Evolutionary conservation across 2,113 vertebrate species (phyloP), one percentile per base, ranked within the genome.

Genomic region (Puffinus mauretanicus): DNA sequence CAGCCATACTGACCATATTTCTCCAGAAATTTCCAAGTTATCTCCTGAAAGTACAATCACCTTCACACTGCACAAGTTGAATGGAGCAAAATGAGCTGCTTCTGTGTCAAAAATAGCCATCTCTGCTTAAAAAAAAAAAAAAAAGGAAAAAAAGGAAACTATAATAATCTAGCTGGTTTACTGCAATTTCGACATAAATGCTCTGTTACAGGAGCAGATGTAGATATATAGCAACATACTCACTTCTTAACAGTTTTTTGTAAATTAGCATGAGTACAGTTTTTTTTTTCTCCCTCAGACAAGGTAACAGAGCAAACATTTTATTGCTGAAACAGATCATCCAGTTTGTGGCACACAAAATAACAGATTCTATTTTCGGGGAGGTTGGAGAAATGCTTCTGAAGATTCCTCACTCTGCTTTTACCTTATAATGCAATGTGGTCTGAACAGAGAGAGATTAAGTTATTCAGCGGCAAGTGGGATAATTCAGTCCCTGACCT

Each of bases 341-440:
- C 70, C 84, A 94, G 89, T 93, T 96, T 90, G 61, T 77, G 57
- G 38, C 85, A 58, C 2, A 26, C 70, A 94, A 93, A 97, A 94
- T 94, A 95, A 87, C 54, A 92, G 86, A 86, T 92, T 97, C 83
- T 97, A 32, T 89, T 90, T 97, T 93, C 18, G 4, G 66, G 86
- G 60, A 94, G 49, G 69, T 82, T 97, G 91, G 71, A 95, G 88
- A 97, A 96, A 94, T 88, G 93, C 95, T 97, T 96, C 93, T 97
- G 91, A 96, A 91, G 95, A 96, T 96, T 97, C 86, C 70, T 96
- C 89, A 57, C 34, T 98, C 93, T 66, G 78, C 73, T 91, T 75
- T 98, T 95, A 98, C 97, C 92, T 98, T 98, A 96, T 97, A 98
- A 97, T 98, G 96, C 97, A 97, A 93, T 92, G 96, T 97, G 90